These are phyloP conservation scores for Mycalesis mineus DNA, from an alignment of 2,888 invertebrate genomes.

Conservation along the genomic window DNA sequence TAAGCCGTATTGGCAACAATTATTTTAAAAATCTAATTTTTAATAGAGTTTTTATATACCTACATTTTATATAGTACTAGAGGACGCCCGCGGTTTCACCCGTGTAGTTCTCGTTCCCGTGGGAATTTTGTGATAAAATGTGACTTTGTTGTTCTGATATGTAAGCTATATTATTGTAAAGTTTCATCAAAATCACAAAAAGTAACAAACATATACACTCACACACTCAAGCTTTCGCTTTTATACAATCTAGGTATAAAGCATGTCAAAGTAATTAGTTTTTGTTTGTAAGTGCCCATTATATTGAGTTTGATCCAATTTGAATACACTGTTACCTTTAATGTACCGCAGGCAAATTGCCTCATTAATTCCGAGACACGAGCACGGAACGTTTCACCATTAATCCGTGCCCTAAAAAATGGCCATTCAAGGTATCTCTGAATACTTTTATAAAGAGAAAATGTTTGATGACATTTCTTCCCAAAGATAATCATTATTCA, in stretches of 20 bases:
- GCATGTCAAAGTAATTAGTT: neutral
- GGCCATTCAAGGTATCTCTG: conserved; percentile 14
- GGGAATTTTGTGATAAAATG: too few relatives aligned
- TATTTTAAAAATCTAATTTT: too few relatives aligned
- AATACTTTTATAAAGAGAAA: neutral
- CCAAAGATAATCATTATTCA: neutral
- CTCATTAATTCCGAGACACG: conserved; percentile 63
- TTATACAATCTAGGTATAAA: neutral
- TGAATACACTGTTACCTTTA: conserved; percentile 41
- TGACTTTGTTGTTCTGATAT: too few relatives aligned
- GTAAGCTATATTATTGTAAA: too few relatives aligned
- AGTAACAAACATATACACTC: too few relatives aligned
- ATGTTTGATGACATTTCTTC: neutral
- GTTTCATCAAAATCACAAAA: too few relatives aligned
- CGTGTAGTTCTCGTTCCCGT: too few relatives aligned
- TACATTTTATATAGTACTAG: too few relatives aligned
- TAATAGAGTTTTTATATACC: too few relatives aligned
- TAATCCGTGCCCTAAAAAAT: conserved; percentile 33
- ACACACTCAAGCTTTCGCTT: too few relatives aligned
- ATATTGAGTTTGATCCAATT: conserved; percentile 54
- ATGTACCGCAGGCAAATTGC: conserved; percentile 53
- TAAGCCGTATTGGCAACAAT: too few relatives aligned
- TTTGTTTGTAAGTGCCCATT: neutral
- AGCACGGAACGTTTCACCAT: conserved; percentile 41
- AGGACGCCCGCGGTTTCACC: too few relatives aligned